Base-by-base conservation (phyloP, 2,888 invertebrate species). In the Trissoscelio sp. region DNA sequence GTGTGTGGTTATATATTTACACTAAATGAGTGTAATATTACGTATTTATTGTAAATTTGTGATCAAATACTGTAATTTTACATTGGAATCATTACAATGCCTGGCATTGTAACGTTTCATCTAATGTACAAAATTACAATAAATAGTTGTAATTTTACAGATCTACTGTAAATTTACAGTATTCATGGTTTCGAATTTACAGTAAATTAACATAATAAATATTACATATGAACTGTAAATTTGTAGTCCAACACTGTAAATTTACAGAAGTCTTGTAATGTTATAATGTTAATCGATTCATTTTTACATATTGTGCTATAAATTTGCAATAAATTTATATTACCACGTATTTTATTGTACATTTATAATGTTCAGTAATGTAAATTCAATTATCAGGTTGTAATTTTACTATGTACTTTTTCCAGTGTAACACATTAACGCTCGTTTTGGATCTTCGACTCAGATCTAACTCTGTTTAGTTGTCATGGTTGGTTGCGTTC, bases 401-500 rank as follows among this genome's bases (percentile, higher is more conserved):
- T 28, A 28, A 28, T 28, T 48, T 48, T 22, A n/a, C 48, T 11
- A 20, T 20, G 48, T 20, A 20, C 48, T 48, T 48, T 48, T 20
- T 48, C n/a, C 12, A 48, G 48, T 48, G 16, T 16, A 53, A 53
- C 28, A 12, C 12, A 53, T 53, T 53, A 18, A 6, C 31, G 55
- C 34, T 18, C 55, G 55, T n/a, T n/a, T 34, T 7, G 28, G 16
- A 34, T 55, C 34, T 18, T 34, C 34, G 12, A n/a, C 16, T 55
- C 7, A 55, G 37, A 55, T 31, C 28, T 24, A 16, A 11, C 7
- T 55, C 55, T 31, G 18, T 31, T 16, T 16, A 12, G 14, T 37
- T 20, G 34, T 57, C 57, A 11, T 12, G 24, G 39, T 22, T 39
- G 48, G 57, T 55, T 44, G 55, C 44, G 44, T 64, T 31, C 18